Base-by-base conservation (phyloP, 2,113 vertebrate species). In the Chaenocephalus aceratus region DNA sequence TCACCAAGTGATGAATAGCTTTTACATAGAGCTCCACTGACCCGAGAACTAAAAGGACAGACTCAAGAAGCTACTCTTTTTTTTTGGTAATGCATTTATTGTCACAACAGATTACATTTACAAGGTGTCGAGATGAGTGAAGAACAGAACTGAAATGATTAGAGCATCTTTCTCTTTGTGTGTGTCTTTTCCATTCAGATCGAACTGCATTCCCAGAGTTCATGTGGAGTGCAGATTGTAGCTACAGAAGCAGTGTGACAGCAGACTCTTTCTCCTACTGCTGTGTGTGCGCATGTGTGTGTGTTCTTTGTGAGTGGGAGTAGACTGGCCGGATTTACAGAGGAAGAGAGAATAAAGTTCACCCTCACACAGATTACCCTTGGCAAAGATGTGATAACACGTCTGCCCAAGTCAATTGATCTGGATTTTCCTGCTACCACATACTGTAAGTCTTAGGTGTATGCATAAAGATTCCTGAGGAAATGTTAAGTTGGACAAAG, bases 101-200 rank as follows among this genome's bases (percentile, higher is more conserved):
- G 94, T 96, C 95, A 95, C 96, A 96, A 96, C 94, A 96, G 92
- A 90, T 96, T 96, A 98, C 97, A 98, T 95, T 96, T 94, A 96
- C 94, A 95, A 75, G 86, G 93, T 96, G 95, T 94, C 89, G 92
- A 95, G 92, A 92, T 92, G 94, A 93, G 94, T 93, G 93, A 94
- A 93, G 87, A 96, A 93, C 88, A 90, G 88, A 95, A 84, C 72
- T 84, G 77, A 86, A 81, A 87, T 80, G 79, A 79, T 64, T 84
- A 80, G 82, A 84, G 86, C 66, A 77, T 91, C 77, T 82, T 66
- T 72, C 69, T 73, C 3, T 12, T 63, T 57, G 62, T 52, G 46
- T 74, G 59, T 49, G 30, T 63, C 30, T 63, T 62, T 72, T 73
- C 79, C 52, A 41, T 53, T 74, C 57, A n/a, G 56, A 82, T 82